These are phyloP conservation scores for Bombus turneri DNA, from an alignment of 1,140 invertebrate species.

Conservation along the genomic window DNA sequence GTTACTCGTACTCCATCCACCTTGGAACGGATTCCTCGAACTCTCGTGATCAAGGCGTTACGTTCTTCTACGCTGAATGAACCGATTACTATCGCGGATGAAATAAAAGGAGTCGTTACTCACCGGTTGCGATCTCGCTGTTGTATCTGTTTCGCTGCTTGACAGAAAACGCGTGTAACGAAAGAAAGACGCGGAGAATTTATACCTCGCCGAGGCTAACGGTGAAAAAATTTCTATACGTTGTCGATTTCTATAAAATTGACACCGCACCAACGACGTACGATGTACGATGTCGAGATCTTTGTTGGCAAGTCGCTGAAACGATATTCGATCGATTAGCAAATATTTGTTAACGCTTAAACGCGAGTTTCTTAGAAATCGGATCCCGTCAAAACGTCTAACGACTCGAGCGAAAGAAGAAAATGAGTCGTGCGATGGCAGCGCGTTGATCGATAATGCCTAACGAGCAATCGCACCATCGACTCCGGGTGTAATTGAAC, in stretches of 20 bases:
- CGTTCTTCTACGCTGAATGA: conserved; percentile 29
- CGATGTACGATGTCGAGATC: neutral
- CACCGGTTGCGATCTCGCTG: conserved; percentile 19
- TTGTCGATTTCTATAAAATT: neutral
- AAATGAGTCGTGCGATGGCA: neutral
- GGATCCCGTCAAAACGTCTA: too few relatives aligned
- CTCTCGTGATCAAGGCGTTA: conserved; percentile 21
- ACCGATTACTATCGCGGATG: conserved; percentile 30
- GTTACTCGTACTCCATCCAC: conserved; percentile 44
- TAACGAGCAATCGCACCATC: neutral
- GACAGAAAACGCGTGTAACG: conserved; percentile 46
- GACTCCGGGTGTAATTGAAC: neutral
- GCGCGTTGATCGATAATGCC: neutral
- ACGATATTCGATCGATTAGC: neutral
- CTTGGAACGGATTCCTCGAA: conserved; percentile 55
- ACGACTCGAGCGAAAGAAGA: neutral
- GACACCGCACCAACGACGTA: neutral
- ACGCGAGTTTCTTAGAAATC: too few relatives aligned
- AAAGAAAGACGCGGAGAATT: neutral
- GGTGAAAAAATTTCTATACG: neutral
- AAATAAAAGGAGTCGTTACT: conserved; percentile 43
- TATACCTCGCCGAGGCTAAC: neutral
- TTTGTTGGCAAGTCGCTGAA: neutral
- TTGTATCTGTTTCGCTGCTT: conserved; percentile 6
- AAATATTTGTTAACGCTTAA: neutral